Conservation (phyloP, 1,140 invertebrate genomes). For the Dendrolimus kikuchii region DNA sequence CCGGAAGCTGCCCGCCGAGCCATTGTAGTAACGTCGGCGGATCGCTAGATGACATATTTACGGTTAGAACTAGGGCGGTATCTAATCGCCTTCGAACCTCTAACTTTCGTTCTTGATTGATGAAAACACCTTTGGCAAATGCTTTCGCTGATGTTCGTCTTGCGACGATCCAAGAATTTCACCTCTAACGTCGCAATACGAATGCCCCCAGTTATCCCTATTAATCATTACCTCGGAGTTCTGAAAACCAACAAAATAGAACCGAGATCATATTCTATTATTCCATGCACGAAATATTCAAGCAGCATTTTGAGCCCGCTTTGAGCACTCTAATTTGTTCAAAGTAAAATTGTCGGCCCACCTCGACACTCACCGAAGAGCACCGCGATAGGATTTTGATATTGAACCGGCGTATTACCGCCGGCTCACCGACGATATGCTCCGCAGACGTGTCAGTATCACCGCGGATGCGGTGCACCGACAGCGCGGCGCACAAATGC, state of each 20-base stretch:
- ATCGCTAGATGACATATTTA: conserved; percentile 89
- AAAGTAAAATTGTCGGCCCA: conserved; percentile 82
- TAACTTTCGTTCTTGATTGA: conserved; percentile 90
- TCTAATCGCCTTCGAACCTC: conserved; percentile 88
- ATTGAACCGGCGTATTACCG: conserved; percentile 54
- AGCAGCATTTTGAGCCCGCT: conserved; percentile 78
- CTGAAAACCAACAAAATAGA: conserved; percentile 82
- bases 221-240: conserved; percentile 86
- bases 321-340: conserved; percentile 90
- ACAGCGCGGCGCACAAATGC: conserved; percentile 77
- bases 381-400: conserved; percentile 71
- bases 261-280: conserved; percentile 88
- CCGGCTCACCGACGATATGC: conserved; percentile 59
- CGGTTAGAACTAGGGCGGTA: conserved; percentile 90
- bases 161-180: conserved; percentile 86
- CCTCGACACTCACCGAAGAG: conserved; percentile 77
- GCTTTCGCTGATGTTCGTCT: conserved; percentile 83
- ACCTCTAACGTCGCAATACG: conserved; percentile 83
- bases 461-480: conserved; percentile 73
- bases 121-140: conserved; percentile 89
- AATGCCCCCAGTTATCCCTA: conserved; percentile 83
- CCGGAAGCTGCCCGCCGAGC: conserved; percentile 75
- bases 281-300: conserved; percentile 87
- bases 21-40: conserved; percentile 71
- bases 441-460: conserved; percentile 65